Evolutionary conservation across 2,797 vertebrate species (phyloP), one percentile per base, ranked within the genome.

Genomic region (Setipinna tenuifilis): DNA sequence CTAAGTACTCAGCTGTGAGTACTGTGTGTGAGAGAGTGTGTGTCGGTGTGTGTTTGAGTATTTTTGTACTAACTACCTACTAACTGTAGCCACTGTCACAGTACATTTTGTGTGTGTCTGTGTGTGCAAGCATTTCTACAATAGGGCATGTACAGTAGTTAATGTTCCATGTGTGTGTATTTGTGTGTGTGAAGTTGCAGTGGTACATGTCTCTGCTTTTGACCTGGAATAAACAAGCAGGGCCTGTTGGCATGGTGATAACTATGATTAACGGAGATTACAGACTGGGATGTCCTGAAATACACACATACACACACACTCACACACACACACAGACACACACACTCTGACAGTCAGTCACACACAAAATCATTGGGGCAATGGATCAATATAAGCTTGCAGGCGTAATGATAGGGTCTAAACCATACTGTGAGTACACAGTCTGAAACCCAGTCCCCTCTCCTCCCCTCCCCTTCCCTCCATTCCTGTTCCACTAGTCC

Each of bases 241-340:
- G 68, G 28, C 68, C 31, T 75, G 68, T 91, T 78, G 86, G 87
- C 91, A 88, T 86, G 88, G 88, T 86, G 88, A 95, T 95, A 90
- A 94, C 95, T 94, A 93, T 95, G 91, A 95, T 95, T 94, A 94
- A 94, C 91, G 89, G 88, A 81, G 94, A 95, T 95, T 95, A 92
- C 91, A 92, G 92, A 93, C 92, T 89, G 90, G 90, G 88, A 81
- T 90, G 68, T 92, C 92, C 92, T 93, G 92, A 93, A 94, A 94
- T 93, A 94, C 93, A 54, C 10, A 54, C 50, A 54, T 12, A 92
- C 85, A 65, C 31, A 86, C n/a, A 68, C 31, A 59, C 81, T 68
- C 44, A 28, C 10, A 90, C 89, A 90, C 28, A 31, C 65, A 16
- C 65, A 71, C 65, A 71, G 12, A 71, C 65, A 31, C 84, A 78